Conservation (phyloP, 1,140 invertebrate species). For the Drosophila asahinai region DNA sequence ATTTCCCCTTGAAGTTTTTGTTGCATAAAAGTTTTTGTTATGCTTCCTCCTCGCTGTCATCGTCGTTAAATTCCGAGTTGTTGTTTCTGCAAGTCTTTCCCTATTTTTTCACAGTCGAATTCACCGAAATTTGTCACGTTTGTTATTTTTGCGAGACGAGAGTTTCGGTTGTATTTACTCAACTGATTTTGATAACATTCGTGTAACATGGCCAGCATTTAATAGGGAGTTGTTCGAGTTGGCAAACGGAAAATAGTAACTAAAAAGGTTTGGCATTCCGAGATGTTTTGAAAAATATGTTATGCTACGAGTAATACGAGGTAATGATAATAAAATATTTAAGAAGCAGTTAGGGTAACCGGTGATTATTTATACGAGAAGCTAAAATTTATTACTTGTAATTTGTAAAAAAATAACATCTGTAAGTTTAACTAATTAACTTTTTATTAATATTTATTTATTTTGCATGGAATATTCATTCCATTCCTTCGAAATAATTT, state of each 20-base stretch:
- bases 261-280: not conserved
- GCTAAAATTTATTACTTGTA: not conserved
- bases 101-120: slow-evolving; percentile 78
- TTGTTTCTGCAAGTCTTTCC: slow-evolving; percentile 32
- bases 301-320: too few species aligned
- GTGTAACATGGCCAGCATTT: slow-evolving; percentile 79
- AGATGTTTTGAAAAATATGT: not conserved
- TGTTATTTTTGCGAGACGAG: slow-evolving; percentile 77
- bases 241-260: not conserved
- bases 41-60: slow-evolving; percentile 42
- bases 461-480: too few species aligned
- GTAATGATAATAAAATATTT: not conserved
- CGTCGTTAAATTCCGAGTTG: slow-evolving; percentile 25
- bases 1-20: slow-evolving; percentile 62
- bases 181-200: slow-evolving; percentile 85
- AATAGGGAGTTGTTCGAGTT: slow-evolving; percentile 51
- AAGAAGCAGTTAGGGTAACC: not conserved
- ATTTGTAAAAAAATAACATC: not conserved
- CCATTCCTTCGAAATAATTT: too few species aligned
- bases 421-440: too few species aligned
- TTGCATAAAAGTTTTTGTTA: slow-evolving; percentile 78
- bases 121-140: slow-evolving; percentile 85
- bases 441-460: too few species aligned
- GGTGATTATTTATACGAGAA: not conserved
- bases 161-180: slow-evolving; percentile 80